Evolutionary conservation across 2,888 invertebrate genomes (phyloP).

Genomic region (Antheraea yamamai): DNA sequence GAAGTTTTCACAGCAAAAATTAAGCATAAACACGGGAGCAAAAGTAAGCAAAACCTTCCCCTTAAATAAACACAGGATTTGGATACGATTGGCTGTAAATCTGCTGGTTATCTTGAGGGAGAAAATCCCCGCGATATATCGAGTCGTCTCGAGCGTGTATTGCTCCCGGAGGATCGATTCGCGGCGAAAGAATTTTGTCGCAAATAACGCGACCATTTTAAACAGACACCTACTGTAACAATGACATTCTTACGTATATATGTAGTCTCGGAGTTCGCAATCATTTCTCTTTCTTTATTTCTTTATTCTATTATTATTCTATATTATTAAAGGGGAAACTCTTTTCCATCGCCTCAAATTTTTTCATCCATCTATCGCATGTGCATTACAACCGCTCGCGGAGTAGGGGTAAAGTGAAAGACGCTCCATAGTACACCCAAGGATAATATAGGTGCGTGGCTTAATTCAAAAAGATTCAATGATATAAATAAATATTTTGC

Average conservation of each 20-base stretch:
- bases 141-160: conserved; percentile 52
- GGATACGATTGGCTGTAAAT: conserved; percentile 36
- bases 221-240: conserved; percentile 19
- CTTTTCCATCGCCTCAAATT: too few species aligned
- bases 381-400: too few species aligned
- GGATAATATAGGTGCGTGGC: too few species aligned
- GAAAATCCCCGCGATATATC: conserved; percentile 58
- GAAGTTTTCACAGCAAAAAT: neutral
- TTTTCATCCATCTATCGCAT: too few species aligned
- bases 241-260: conserved; percentile 9
- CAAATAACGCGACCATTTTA: conserved; percentile 36
- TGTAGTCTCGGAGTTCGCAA: neutral
- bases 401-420: too few species aligned
- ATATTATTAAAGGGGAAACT: too few species aligned
- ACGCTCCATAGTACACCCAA: too few species aligned
- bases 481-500: too few species aligned
- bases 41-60: neutral
- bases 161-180: conserved; percentile 55
- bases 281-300: too few species aligned
- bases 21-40: neutral
- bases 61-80: conserved; percentile 29
- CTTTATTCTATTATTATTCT: too few species aligned
- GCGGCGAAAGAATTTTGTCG: conserved; percentile 44
- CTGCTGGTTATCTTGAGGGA: conserved; percentile 36
- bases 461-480: too few species aligned